Evolutionary conservation across 2,797 vertebrate genomes (phyloP).

Genomic region (Meriones psammophilus): DNA sequence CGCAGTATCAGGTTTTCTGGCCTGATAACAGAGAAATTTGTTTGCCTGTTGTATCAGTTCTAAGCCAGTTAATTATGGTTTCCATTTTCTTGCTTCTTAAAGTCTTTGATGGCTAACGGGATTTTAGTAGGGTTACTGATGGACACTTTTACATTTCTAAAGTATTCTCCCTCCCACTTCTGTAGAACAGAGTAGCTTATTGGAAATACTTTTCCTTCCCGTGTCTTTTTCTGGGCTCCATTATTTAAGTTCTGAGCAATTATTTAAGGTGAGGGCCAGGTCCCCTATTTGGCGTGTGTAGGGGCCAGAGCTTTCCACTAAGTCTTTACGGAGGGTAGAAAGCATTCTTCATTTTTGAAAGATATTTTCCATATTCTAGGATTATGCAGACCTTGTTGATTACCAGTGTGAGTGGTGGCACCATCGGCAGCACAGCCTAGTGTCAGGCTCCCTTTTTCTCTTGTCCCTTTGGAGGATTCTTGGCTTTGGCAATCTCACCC

Average conservation of each 20-base stretch:
- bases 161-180: background rate
- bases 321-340: background rate
- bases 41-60: background rate
- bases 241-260: too few relatives aligned
- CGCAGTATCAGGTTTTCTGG: background rate
- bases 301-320: fast-evolving
- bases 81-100: background rate
- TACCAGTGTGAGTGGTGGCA: too few relatives aligned
- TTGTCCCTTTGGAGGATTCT: background rate
- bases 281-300: background rate
- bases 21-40: background rate
- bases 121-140: background rate
- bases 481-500: background rate
- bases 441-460: background rate
- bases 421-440: background rate
- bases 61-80: background rate
- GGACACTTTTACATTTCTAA: background rate
- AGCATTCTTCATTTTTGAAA: background rate
- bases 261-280: background rate
- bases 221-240: background rate
- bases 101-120: background rate
- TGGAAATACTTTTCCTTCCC: background rate
- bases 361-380: background rate
- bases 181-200: background rate
- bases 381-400: background rate